A percentile compares a stretch with the other conserved stretches of the same genome.
Evolutionary conservation across 64 coral and sea anemone species (phyloP).

Genomic region (Hydrozoanthus tunicans): DNA sequence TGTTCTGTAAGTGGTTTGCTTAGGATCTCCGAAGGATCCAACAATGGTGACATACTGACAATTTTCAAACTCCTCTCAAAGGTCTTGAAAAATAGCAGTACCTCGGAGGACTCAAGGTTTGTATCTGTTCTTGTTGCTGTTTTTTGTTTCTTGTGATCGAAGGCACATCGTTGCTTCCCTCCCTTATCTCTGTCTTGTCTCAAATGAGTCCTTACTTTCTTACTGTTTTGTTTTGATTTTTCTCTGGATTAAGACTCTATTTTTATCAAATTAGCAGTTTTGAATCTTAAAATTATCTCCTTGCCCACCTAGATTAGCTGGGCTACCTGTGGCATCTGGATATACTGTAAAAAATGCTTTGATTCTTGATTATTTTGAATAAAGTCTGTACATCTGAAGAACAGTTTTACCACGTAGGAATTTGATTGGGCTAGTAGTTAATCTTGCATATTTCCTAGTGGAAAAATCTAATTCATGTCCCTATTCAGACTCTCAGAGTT

Average conservation of each 20-base stretch:
- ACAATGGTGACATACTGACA: constrained; percentile 64
- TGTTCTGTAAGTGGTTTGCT: constrained; percentile 50
- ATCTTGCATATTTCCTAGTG: too few relatives aligned
- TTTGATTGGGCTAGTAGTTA: too few relatives aligned
- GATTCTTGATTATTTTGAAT: background rate
- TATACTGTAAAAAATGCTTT: too few relatives aligned
- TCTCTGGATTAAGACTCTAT: too few relatives aligned
- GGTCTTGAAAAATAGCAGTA: constrained; percentile 77
- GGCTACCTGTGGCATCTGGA: too few relatives aligned
- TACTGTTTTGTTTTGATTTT: too few relatives aligned
- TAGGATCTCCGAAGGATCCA: constrained; percentile 50
- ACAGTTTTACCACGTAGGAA: background rate
- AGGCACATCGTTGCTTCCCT: too few relatives aligned
- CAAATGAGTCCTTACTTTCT: background rate
- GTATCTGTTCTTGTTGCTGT: background rate
- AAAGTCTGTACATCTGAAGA: background rate
- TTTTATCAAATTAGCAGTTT: too few relatives aligned
- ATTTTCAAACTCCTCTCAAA: constrained; percentile 76
- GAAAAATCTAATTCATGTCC: too few relatives aligned
- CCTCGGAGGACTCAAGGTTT: constrained; percentile 88
- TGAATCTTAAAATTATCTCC: too few relatives aligned
- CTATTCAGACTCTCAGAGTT: too few relatives aligned
- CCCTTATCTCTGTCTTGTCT: background rate
- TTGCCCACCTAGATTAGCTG: too few relatives aligned
- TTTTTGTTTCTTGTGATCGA: background rate